Base-by-base conservation (phyloP, 2,797 vertebrate genomes). In the Trachurus trachurus region DNA sequence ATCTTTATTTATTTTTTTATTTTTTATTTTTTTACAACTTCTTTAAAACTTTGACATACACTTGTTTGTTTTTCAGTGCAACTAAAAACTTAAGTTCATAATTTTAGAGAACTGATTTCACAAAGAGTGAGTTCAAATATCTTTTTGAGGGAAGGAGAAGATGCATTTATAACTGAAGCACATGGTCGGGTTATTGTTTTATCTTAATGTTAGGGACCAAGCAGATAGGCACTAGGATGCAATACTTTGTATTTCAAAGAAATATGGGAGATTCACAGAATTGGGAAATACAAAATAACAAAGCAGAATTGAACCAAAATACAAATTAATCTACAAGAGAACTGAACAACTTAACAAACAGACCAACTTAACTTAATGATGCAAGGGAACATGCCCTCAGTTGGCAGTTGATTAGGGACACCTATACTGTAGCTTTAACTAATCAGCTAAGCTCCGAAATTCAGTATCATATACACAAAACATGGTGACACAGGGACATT, bases 1-100 rank as follows among this genome's bases (percentile, higher is more conserved):
- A 66, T 71, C 17, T 64, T 40, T 3, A 2, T 40, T 9, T 40
- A 2, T 9, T 40, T 54, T 11, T 1, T n/a, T 71, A 66, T 68
- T 49, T 22, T 40, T 21, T 57, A 44, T 13, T 66, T 44, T 50
- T 44, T 50, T 21, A 49, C 17, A 53, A 53, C 62, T 8, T 74
- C 39, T 71, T 6, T 3, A 58, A 73, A 19, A 67, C 49, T 54
- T 15, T 7, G 57, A 44, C 29, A 16, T 26, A 50, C 6, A n/a
- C 12, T 63, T 22, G 4, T 49, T 39, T 66, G 2, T 74, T 11
- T 60, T 75, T 37, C 26, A 12, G 10, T 6, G 13, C 49, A 70
- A 31, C 39, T 34, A 64, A 9, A 57, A 0, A 37, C 7, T 37
- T 9, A 0, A 37, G 34, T 37, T 37, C 8, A 37, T 37, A 7